Base-by-base conservation (phyloP, 2,113 vertebrate genomes). In the Microtus ochrogaster region DNA sequence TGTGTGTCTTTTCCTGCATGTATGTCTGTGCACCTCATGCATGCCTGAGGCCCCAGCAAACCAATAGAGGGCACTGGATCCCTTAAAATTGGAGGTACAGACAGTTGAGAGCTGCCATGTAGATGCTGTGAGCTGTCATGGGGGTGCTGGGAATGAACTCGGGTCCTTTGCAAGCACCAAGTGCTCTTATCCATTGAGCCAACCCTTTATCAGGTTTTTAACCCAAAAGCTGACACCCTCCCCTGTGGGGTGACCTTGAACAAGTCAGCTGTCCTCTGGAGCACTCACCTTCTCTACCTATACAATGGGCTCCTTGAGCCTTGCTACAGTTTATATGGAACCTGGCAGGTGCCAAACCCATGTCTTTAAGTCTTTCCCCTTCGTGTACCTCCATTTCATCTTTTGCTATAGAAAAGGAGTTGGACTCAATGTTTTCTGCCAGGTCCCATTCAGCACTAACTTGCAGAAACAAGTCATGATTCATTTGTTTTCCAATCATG, bases 391-490 rank as follows among this genome's bases (percentile, higher is more conserved):
- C 70, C 41, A 36, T 95, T 82, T 90, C 24, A 12, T 49, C 65
- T n/a, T 82, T 89, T 89, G 47, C 85, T 44, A 65, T 74, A 83
- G 33, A 85, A 72, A 11, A 6, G n/a, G 22, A 30, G 14, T 76
- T 92, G 68, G 44, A 95, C 24, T 55, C 33, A 79, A 74, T 86
- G 58, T 78, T 88, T 78, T 88, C 55, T 83, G 30, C 84, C 19
- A 44, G 49, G 28, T 70, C 9, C 68, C 52, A 82, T 36, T 92
- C 26, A 89, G 49, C 81, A 72, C 49, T 88, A 88, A 92, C 2
- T 2, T 5, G 55, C 70, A 93, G 73, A 90, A 96, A 92, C 63
- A 91, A 92, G 82, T n/a, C 63, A 21, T 49, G 66, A 47, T 83
- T 63, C 68, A 86, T 86, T 70, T 92, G 61, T 81, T 66, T 77